These are phyloP conservation scores for Augochlora pura DNA, from an alignment of 1,140 invertebrate genomes.

Conservation along the genomic window DNA sequence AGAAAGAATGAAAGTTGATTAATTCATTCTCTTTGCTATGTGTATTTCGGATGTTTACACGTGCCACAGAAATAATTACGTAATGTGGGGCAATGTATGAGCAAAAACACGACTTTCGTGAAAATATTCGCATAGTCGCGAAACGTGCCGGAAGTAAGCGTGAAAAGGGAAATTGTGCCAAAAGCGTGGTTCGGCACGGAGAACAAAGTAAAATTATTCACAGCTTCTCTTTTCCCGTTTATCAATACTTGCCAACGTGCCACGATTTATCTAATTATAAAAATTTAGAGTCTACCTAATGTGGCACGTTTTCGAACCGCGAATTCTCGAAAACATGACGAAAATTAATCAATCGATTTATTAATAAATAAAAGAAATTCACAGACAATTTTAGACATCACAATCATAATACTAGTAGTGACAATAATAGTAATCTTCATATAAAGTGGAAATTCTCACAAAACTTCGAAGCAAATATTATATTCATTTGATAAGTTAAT, in stretches of 20 bases:
- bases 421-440: too few relatives aligned
- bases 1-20: too few relatives aligned
- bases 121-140: not conserved
- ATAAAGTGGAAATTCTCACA: too few relatives aligned
- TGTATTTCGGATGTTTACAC: not conserved
- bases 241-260: not conserved
- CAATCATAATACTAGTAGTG: too few relatives aligned
- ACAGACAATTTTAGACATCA: too few relatives aligned
- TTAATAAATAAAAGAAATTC: too few relatives aligned
- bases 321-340: not conserved
- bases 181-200: not conserved
- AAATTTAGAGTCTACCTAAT: not conserved
- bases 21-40: too few relatives aligned
- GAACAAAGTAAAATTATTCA: not conserved
- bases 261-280: conserved; percentile 15
- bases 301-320: not conserved
- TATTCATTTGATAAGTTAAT: too few relatives aligned
- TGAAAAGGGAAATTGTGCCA: not conserved
- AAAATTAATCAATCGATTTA: not conserved
- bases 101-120: not conserved
- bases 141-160: not conserved
- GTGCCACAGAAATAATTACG: not conserved
- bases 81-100: not conserved
- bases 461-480: too few relatives aligned
- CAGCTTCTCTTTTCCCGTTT: not conserved